Conservation (phyloP, 2,113 vertebrate species). For the Pyrgilauda ruficollis region DNA sequence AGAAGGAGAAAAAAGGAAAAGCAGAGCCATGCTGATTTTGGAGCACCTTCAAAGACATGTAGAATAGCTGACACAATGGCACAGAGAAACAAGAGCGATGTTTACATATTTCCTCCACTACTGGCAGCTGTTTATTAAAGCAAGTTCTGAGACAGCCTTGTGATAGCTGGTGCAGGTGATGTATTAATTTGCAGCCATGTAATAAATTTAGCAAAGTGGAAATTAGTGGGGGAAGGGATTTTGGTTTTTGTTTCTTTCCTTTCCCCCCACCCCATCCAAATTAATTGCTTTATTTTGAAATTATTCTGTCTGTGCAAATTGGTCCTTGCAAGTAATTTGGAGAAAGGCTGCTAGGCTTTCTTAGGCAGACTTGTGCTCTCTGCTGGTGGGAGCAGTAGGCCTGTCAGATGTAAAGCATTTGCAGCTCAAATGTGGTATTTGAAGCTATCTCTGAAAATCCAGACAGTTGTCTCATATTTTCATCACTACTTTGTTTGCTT, state of each 20-base stretch:
- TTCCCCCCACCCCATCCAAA: fast-evolving
- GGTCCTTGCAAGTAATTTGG: background rate
- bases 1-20: constrained; percentile 35
- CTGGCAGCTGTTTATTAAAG: constrained; percentile 46
- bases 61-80: constrained; percentile 55
- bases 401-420: background rate
- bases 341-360: background rate
- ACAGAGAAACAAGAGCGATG: constrained; percentile 16
- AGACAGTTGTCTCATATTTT: background rate
- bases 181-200: background rate
- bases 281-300: constrained; percentile 29
- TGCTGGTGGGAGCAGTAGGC: constrained; percentile 8
- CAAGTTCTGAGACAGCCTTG: constrained; percentile 7
- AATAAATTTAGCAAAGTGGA: constrained; percentile 11
- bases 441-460: background rate
- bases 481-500: fast-evolving
- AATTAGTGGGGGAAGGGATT: background rate
- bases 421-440: background rate
- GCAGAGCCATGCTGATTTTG: constrained; percentile 48
- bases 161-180: constrained; percentile 6
- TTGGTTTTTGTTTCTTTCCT: background rate
- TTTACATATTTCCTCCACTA: constrained; percentile 44
- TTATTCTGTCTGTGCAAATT: constrained; percentile 7
- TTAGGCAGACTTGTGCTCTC: background rate
- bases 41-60: constrained; percentile 50